Base-by-base conservation (phyloP, 2,888 invertebrate species). In the Pediacus dermestoides region DNA sequence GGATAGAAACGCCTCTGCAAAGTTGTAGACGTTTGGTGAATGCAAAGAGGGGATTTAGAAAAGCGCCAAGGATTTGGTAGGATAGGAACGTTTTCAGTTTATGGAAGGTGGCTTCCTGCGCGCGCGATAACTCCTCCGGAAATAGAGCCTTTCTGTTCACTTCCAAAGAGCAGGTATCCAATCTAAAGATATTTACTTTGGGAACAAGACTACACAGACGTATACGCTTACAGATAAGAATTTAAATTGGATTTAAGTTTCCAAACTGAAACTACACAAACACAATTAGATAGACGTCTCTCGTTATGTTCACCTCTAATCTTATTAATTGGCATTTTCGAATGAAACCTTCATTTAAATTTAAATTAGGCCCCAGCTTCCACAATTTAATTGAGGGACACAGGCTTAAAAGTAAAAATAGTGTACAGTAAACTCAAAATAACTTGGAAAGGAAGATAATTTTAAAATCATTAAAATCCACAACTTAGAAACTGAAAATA, bases 21-120 rank as follows among this genome's bases (percentile, higher is more conserved):
- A 58, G 52, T 49, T 52, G 58, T 53, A 55, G 56, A 63, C 63
- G 63, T 58, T 57, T 51, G 55, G 56, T 65, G 66, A 65, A 66
- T 67, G 63, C 62, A 64, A 64, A 66, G 58, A 54, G 60, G 57
- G 63, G 64, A 58, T 63, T 66, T 64, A 56, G 58, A 55, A 57
- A 53, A 60, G 53, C 58, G 57, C 55, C 57, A 57, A 58, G 64
- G 65, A 66, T 66, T 65, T 64, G 54, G 60, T 61, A 60, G 55
- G 61, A 62, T 61, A 58, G 54, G 55, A 63, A 50, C 63, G 63
- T 62, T 64, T 64, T 57, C 60, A 52, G 58, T 64, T 64, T 64
- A 66, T 63, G 61, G 62, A 57, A 58, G 58, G 58, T 56, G 51
- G 57, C 58, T 64, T 63, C 62, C 63, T 62, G 62, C 56, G 60